These are phyloP conservation scores for Microchirus variegatus DNA, from an alignment of 2,797 vertebrate genomes.

Conservation along the genomic window DNA sequence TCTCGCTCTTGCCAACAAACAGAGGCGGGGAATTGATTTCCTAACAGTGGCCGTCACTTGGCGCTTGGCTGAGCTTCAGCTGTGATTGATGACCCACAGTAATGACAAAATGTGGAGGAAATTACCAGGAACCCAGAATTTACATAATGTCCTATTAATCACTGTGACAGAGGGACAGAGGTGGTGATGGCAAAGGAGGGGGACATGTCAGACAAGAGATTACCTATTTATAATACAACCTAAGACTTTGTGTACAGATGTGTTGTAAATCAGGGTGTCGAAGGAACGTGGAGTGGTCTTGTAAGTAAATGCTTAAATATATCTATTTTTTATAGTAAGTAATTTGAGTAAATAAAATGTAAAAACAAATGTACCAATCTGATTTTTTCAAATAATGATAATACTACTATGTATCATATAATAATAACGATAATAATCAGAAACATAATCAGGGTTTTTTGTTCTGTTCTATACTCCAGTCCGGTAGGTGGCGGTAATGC, in stretches of 20 bases:
- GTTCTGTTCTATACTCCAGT: too few species aligned
- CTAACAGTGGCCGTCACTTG: constrained; percentile 42
- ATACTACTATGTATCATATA: too few species aligned
- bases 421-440: too few species aligned
- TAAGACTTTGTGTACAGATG: background rate
- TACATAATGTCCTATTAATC: constrained; percentile 67
- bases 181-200: constrained; percentile 3
- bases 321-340: too few species aligned
- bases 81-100: constrained; percentile 67
- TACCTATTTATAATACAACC: background rate
- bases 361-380: too few species aligned
- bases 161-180: constrained; percentile 46
- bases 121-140: constrained; percentile 50
- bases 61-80: constrained; percentile 25
- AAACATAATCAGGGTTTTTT: too few species aligned
- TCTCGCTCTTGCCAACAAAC: background rate
- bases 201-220: background rate
- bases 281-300: background rate
- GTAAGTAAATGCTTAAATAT: background rate
- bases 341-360: too few species aligned
- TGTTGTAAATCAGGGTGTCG: background rate
- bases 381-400: too few species aligned
- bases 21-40: constrained; percentile 46
- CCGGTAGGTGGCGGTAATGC: too few species aligned
- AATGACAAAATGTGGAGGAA: constrained; percentile 61